A percentile compares a stretch with the other conserved stretches of the same genome.
Evolutionary conservation across 2,888 invertebrate genomes (phyloP).

Genomic region (Ophion costatus): DNA sequence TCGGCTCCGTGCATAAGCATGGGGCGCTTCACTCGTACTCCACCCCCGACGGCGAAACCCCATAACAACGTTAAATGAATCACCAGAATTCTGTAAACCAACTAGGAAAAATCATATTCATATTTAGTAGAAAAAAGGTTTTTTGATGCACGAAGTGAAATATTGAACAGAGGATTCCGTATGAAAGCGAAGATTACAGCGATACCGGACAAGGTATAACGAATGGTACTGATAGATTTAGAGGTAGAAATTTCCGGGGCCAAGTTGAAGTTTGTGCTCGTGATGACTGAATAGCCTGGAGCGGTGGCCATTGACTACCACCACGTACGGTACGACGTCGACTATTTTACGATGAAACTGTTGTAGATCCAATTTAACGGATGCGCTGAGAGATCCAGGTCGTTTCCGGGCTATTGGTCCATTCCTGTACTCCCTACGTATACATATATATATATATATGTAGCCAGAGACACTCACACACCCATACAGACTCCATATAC

Average conservation of each 20-base stretch:
- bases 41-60: too few relatives aligned
- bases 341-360: conserved; percentile 75
- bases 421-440: conserved; percentile 39
- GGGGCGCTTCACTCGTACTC: too few relatives aligned
- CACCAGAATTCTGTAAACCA: too few relatives aligned
- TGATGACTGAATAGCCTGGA: conserved; percentile 67
- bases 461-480: not conserved
- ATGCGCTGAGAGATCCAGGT: conserved; percentile 74
- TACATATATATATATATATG: not conserved
- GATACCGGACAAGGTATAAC: conserved; percentile 23
- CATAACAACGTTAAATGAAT: too few relatives aligned
- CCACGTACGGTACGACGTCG: conserved; percentile 35
- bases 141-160: not conserved
- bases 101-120: too few relatives aligned
- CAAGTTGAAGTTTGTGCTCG: conserved; percentile 68
- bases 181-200: not conserved
- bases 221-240: conserved; percentile 15
- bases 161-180: not conserved
- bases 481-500: conserved; percentile 3
- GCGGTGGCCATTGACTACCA: conserved; percentile 41
- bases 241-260: conserved; percentile 24
- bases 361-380: conserved; percentile 75
- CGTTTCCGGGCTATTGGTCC: conserved; percentile 73
- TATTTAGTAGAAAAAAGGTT: not conserved
- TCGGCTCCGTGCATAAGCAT: too few relatives aligned